A percentile compares a stretch with the other conserved stretches of the same genome.
phyloP scores from a whole-genome alignment of 2,113 vertebrate genomes.

The Toxostoma redivivum region DNA sequence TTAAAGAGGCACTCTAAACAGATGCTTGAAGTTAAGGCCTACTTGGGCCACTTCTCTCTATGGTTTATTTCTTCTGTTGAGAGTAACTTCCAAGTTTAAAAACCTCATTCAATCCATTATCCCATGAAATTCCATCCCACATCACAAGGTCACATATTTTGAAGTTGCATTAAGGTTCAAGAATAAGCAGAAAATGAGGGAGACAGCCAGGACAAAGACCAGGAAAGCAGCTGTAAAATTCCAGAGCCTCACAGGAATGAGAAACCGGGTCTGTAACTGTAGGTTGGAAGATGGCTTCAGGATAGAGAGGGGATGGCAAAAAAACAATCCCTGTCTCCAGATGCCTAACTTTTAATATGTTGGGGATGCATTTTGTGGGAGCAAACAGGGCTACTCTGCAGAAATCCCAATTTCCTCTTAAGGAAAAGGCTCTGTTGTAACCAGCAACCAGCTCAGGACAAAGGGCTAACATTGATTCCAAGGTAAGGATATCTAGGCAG shows the following conservation, averaged over 20 bases:
- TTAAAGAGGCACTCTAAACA: background rate
- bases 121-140: background rate
- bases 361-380: background rate
- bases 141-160: background rate
- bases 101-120: background rate
- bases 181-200: slow-evolving; percentile 13
- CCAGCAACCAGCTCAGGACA: background rate
- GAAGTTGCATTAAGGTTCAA: background rate
- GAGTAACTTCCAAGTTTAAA: background rate
- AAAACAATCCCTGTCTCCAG: background rate
- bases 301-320: background rate
- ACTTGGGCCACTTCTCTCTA: background rate
- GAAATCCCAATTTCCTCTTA: background rate
- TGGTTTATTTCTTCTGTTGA: background rate
- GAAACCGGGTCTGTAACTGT: background rate
- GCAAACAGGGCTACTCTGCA: background rate
- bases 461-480: background rate
- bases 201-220: background rate
- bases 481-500: background rate
- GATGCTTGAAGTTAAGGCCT: background rate
- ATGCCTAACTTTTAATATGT: background rate
- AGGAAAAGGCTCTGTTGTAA: background rate
- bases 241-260: background rate
- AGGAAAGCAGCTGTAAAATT: background rate
- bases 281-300: background rate